Conservation (phyloP, 2,888 invertebrate genomes). For the Arctia plantaginis region DNA sequence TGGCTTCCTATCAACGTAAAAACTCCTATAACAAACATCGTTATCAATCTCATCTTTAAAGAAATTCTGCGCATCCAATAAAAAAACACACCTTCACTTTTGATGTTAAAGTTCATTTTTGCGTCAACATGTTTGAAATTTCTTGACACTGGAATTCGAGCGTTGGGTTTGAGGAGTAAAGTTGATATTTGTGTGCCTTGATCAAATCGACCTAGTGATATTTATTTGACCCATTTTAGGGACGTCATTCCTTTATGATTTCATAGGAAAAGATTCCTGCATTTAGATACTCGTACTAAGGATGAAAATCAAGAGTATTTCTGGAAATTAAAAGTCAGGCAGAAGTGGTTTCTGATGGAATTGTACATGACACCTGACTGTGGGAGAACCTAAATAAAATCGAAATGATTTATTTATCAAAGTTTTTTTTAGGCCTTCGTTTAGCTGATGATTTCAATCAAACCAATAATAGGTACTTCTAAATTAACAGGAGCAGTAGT, state of each 20-base stretch:
- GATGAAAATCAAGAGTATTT: neutral
- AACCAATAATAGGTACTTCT: no score
- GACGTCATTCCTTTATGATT: slow-evolving; percentile 30
- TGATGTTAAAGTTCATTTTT: neutral
- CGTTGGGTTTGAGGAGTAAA: neutral
- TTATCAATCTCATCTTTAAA: slow-evolving; percentile 16
- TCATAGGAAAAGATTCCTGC: slow-evolving; percentile 8
- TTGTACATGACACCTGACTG: no score
- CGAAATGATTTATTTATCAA: no score
- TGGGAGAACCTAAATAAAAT: no score
- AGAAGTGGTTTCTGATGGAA: no score
- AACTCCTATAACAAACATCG: slow-evolving; percentile 19
- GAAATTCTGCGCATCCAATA: neutral
- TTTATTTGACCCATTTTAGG: slow-evolving; percentile 61
- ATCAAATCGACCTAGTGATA: slow-evolving; percentile 58
- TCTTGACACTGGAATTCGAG: neutral
- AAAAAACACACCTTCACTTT: neutral
- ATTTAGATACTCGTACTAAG: neutral
- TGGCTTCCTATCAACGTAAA: slow-evolving; percentile 21
- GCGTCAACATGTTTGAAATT: neutral
- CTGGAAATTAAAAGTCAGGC: no score
- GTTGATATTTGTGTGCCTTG: slow-evolving; percentile 16
- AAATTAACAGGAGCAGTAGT: no score
- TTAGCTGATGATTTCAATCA: no score
- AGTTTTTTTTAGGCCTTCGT: no score